Evolutionary conservation across 2,113 vertebrate species (phyloP).

Genomic region (Opisthocomus hoazin): DNA sequence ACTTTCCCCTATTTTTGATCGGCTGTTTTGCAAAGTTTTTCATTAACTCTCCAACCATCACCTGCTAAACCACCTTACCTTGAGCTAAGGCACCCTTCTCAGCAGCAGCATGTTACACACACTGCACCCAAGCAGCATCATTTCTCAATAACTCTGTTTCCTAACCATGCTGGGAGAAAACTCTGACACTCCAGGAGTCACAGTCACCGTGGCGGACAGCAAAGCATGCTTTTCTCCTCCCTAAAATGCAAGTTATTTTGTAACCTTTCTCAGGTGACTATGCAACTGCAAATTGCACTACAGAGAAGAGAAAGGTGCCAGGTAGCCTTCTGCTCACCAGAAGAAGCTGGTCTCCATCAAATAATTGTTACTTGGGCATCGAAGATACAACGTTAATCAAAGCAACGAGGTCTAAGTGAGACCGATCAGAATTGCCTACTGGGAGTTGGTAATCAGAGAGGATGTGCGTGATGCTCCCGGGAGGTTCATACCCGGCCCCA

Average conservation of each 20-base stretch:
- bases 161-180: not conserved
- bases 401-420: not conserved
- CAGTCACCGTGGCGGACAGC: not conserved
- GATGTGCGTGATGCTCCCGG: not conserved
- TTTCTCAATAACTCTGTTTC: not conserved
- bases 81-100: not conserved
- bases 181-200: not conserved
- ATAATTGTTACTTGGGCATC: not conserved
- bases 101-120: not conserved
- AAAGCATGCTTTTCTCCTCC: not conserved
- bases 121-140: not conserved
- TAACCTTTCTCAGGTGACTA: not conserved
- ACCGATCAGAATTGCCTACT: not conserved
- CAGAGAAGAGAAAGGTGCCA: not conserved
- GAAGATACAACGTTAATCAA: not conserved
- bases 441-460: not conserved
- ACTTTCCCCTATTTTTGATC: not conserved
- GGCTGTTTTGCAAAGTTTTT: not conserved
- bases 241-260: not conserved
- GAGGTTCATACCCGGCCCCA: not conserved
- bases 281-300: not conserved
- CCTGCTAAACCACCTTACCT: not conserved
- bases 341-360: not conserved
- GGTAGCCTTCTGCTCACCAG: not conserved
- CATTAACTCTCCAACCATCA: not conserved